Base-by-base conservation (phyloP, 2,797 vertebrate genomes). In the Lepidocolaptes lacrymiger region DNA sequence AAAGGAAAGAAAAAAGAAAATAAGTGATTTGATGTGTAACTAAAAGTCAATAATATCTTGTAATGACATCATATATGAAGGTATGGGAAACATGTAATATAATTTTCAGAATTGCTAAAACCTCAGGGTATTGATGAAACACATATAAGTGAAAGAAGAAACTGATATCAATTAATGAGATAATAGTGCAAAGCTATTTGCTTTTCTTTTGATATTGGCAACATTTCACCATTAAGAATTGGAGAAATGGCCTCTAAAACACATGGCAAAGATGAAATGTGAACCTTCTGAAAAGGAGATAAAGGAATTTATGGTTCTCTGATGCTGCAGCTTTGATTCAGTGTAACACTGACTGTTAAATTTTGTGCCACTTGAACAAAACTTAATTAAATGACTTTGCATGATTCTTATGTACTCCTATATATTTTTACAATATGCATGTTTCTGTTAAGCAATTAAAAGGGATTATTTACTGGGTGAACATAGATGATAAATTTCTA, bases 1-100 rank as follows among this genome's bases (percentile, higher is more conserved):
- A 6, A 26, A 26, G 8, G 7, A 10, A 34, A 6, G 1, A 15
- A 10, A 14, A 10, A 36, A 5, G 1, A 13, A 24, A n/a, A 34
- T 0, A 21, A 54, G 2, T 1, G 0, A 36, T 68, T 75, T 82
- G 19, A 32, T 88, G 23, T 4, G 51, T 24, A 12, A 7, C 4
- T 82, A 58, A 71, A 87, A 56, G 32, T 73, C 26, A 59, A 12
- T 39, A 55, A 26, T 48, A 39, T 12, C 13, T 80, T 55, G 8
- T 28, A 78, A 48, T 64, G 34, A 28, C 10, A 36, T 48, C 22
- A n/a, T 7, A 7, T 58, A 22, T 27, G 49, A 71, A 92, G 8
- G 7, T 52, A 74, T 0, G 0, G 14, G 23, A 79, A 85, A 12
- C 13, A 39, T 9, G 5, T 21, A 85, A 58, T 76, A 48, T 20